These are phyloP conservation scores for Ptychobarbus kaznakovi DNA, from an alignment of 2,797 vertebrate genomes.

Conservation along the genomic window DNA sequence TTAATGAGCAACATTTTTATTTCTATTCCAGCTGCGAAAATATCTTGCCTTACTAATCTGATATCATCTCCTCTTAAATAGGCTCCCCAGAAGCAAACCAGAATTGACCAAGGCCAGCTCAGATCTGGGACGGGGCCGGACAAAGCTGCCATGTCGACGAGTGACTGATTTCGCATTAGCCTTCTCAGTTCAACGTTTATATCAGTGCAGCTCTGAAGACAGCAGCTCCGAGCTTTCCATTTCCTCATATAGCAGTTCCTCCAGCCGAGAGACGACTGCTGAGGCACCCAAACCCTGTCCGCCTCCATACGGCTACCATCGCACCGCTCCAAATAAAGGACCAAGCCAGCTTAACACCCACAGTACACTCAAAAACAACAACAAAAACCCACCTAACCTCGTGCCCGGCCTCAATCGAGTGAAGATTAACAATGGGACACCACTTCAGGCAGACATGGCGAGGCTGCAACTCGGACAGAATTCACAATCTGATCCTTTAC, in stretches of 20 bases:
- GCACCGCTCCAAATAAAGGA: constrained; percentile 62
- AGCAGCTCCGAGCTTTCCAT: constrained; percentile 87
- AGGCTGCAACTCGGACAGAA: constrained; percentile 64
- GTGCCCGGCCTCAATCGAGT: neutral
- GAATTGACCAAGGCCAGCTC: constrained; percentile 62
- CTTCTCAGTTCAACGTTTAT: constrained; percentile 73
- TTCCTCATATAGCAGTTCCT: constrained; percentile 80
- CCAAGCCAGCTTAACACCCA: constrained; percentile 31
- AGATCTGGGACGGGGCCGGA: constrained; percentile 72
- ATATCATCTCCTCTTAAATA: constrained; percentile 57
- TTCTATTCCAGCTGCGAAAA: neutral
- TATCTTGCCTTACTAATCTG: neutral
- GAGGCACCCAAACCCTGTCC: constrained; percentile 77
- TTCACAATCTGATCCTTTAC: constrained; percentile 36
- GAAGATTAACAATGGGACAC: constrained; percentile 43
- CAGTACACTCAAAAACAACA: constrained; percentile 61
- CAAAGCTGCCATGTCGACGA: constrained; percentile 75
- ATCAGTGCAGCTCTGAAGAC: constrained; percentile 86
- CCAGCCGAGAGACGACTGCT: constrained; percentile 68
- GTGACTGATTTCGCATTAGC: constrained; percentile 78
- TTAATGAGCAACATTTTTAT: neutral
- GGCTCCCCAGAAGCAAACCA: constrained; percentile 77
- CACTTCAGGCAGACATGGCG: constrained; percentile 61
- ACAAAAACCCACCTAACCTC: constrained; percentile 33
- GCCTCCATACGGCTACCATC: constrained; percentile 80